These are phyloP conservation scores for Venustaconcha ellipsiformis DNA, from an alignment of 1,140 invertebrate species.

Conservation along the genomic window DNA sequence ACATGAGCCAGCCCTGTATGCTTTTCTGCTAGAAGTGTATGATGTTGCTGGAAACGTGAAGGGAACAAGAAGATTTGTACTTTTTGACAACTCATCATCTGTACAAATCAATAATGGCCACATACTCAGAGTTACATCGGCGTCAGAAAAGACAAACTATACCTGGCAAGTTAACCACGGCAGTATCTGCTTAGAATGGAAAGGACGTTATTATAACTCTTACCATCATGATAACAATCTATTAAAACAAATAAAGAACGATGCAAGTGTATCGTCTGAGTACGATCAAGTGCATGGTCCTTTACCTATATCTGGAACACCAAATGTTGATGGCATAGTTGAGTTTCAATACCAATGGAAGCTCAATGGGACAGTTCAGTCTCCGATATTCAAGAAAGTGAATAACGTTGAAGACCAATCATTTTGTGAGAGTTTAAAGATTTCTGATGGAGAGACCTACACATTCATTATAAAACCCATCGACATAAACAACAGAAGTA, in stretches of 20 bases:
- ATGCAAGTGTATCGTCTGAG: slow-evolving; percentile 17
- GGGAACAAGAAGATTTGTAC: slow-evolving; percentile 7
- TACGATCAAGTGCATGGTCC: slow-evolving; percentile 43
- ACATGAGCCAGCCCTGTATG: slow-evolving; percentile 1
- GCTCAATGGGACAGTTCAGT: background rate
- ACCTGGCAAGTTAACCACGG: slow-evolving; percentile 19
- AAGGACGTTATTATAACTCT: slow-evolving; percentile 10
- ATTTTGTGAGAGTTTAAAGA: slow-evolving; percentile 7
- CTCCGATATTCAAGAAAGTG: background rate
- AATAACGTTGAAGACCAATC: slow-evolving; percentile 16
- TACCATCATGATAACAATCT: slow-evolving; percentile 22
- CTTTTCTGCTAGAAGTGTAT: slow-evolving; percentile 9
- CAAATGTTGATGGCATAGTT: slow-evolving; percentile 41
- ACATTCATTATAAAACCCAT: slow-evolving; percentile 20
- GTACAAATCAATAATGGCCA: background rate
- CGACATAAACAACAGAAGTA: slow-evolving; percentile 33
- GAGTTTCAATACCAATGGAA: slow-evolving; percentile 12
- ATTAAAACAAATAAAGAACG: slow-evolving; percentile 23
- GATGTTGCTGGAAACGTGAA: slow-evolving; percentile 17
- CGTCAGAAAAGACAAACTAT: slow-evolving; percentile 13
- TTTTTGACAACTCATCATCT: slow-evolving; percentile 3
- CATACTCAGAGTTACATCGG: background rate
- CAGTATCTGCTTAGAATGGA: slow-evolving; percentile 16
- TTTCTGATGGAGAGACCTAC: slow-evolving; percentile 40
- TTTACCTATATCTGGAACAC: slow-evolving; percentile 36